Evolutionary conservation across 2,113 vertebrate species (phyloP).

Genomic region (Syngnathus typhle): DNA sequence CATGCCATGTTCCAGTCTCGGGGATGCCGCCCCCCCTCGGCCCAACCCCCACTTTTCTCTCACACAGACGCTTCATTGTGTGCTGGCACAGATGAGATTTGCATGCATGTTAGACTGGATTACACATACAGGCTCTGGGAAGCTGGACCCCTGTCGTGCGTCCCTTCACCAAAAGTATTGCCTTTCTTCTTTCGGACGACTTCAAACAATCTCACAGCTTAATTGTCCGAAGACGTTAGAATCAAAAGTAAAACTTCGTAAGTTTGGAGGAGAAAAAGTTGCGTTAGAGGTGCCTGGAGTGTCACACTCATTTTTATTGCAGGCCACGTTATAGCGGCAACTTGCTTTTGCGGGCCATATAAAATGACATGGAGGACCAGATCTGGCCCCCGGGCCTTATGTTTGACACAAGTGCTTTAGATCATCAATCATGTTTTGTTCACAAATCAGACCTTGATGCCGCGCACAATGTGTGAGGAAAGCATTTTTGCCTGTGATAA

Average conservation of each 20-base stretch:
- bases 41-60: conserved; percentile 25
- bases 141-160: conserved; percentile 62
- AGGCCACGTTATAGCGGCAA: too few relatives aligned
- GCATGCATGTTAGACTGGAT: conserved; percentile 75
- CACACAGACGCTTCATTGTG: conserved; percentile 72
- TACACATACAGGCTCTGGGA: conserved; percentile 71
- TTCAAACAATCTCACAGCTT: conserved; percentile 60
- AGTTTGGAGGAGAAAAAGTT: conserved; percentile 28
- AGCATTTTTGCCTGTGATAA: too few relatives aligned
- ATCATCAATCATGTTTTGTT: too few relatives aligned
- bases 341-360: too few relatives aligned
- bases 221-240: conserved; percentile 50
- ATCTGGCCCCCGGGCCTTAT: too few relatives aligned
- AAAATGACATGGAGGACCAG: too few relatives aligned
- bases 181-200: conserved; percentile 46
- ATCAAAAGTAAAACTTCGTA: conserved; percentile 51
- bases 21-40: conserved; percentile 22
- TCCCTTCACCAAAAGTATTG: conserved; percentile 22
- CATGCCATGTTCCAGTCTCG: conserved; percentile 30
- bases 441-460: too few relatives aligned
- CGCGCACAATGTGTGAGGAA: too few relatives aligned
- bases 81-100: conserved; percentile 73
- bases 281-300: conserved; percentile 19
- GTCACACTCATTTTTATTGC: too few relatives aligned
- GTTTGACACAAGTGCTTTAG: too few relatives aligned